Percentiles rank a stretch among this genome's conserved stretches.
Evolutionary conservation across 2,888 invertebrate genomes (phyloP).

Genomic region (Folsomia candida): DNA sequence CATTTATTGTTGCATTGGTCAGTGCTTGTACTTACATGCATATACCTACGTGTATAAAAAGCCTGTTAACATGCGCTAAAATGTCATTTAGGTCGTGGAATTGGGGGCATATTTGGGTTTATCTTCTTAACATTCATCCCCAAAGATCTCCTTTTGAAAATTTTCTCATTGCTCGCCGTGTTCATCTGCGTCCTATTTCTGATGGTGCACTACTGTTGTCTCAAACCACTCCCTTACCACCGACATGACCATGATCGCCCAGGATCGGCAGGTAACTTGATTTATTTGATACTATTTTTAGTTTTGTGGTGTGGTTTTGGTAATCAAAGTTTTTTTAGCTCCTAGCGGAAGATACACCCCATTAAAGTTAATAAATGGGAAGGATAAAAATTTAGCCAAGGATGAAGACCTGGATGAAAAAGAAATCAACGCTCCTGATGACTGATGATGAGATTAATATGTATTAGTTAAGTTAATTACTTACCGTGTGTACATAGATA

Average conservation of each 20-base stretch:
- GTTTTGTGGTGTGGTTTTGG: constrained; percentile 1
- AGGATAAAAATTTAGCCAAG: constrained; percentile 30
- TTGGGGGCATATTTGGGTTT: constrained; percentile 45
- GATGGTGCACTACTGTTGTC: constrained; percentile 42
- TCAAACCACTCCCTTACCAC: constrained; percentile 44
- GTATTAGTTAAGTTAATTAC: not conserved
- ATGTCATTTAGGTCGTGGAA: constrained; percentile 41
- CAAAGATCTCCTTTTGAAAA: constrained; percentile 45
- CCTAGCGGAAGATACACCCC: constrained; percentile 48
- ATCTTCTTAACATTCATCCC: constrained; percentile 35
- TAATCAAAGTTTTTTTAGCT: constrained; percentile 26
- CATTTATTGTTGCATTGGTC: constrained; percentile 48
- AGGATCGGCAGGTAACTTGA: not conserved
- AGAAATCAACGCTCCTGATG: constrained; percentile 19
- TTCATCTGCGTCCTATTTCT: constrained; percentile 44
- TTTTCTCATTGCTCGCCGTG: constrained; percentile 35
- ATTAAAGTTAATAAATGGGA: constrained; percentile 42
- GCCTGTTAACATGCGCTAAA: not conserved
- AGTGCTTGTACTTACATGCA: constrained; percentile 10
- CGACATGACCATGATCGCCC: constrained; percentile 39
- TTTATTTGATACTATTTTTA: not conserved
- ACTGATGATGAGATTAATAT: not conserved
- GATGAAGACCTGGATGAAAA: constrained; percentile 39
- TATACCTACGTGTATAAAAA: not conserved
- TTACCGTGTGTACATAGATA: too few relatives aligned